Conservation (phyloP, 2,113 vertebrate species). For the Sardina pilchardus region DNA sequence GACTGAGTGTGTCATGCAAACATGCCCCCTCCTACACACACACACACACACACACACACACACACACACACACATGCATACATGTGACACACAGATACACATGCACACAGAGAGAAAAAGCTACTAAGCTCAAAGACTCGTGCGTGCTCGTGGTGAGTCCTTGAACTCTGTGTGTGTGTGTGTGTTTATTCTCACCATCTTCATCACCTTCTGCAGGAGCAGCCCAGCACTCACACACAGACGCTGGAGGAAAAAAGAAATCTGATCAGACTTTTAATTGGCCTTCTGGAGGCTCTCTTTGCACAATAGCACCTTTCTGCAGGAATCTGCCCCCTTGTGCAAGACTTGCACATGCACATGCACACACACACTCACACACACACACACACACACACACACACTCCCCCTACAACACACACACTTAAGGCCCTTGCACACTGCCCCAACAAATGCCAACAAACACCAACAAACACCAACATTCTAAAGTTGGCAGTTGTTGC, state of each 20-base stretch:
- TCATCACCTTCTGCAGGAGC: not conserved
- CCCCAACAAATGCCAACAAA: too few species aligned
- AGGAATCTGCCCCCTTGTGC: too few species aligned
- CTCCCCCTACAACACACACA: not conserved
- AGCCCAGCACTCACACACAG: not conserved
- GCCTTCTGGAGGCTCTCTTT: not conserved
- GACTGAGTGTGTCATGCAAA: too few species aligned
- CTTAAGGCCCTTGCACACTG: too few species aligned
- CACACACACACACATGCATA: slow-evolving; percentile 3
- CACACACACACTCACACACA: not conserved
- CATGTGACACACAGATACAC: slow-evolving; percentile 12
- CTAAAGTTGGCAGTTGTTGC: too few species aligned
- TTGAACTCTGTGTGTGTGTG: too few species aligned
- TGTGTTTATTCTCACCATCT: too few species aligned
- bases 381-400: not conserved
- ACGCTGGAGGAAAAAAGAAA: not conserved
- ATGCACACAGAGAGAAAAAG: too few species aligned
- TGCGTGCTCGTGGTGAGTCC: too few species aligned
- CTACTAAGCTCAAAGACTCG: too few species aligned
- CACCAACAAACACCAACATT: too few species aligned
- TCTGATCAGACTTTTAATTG: not conserved
- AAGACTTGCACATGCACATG: not conserved
- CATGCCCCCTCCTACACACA: not conserved
- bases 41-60: not conserved
- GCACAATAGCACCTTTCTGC: too few species aligned